These are phyloP conservation scores for Hofmannophila pseudospretella DNA, from an alignment of 2,888 invertebrate genomes.

Conservation along the genomic window DNA sequence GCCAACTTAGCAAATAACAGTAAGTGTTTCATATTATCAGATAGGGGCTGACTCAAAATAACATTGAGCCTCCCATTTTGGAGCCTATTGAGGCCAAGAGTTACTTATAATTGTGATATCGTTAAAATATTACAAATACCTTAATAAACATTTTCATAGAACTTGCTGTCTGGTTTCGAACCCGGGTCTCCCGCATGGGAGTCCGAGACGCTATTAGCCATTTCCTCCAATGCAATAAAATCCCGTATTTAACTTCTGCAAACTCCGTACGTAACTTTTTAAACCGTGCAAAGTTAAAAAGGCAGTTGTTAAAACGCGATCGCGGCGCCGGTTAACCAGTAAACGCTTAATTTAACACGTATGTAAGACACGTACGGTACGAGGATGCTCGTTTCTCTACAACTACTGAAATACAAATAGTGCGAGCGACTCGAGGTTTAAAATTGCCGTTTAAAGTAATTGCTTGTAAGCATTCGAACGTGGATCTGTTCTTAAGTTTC, in stretches of 20 bases:
- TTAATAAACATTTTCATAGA: too few species aligned
- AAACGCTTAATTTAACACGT: slow-evolving; percentile 1
- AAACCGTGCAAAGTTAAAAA: background rate
- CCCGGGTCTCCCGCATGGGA: too few species aligned
- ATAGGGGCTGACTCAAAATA: too few species aligned
- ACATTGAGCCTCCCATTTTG: too few species aligned
- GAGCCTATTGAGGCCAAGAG: too few species aligned
- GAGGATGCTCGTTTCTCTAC: background rate
- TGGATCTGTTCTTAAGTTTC: background rate
- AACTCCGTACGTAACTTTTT: background rate
- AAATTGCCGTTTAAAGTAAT: background rate
- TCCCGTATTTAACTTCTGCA: background rate
- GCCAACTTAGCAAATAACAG: too few species aligned
- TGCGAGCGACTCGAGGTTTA: background rate
- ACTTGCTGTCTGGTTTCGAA: too few species aligned
- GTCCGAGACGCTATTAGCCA: too few species aligned
- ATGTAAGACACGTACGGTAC: slow-evolving; percentile 2
- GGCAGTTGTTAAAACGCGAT: slow-evolving; percentile 1
- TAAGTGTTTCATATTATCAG: too few species aligned
- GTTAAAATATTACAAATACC: too few species aligned
- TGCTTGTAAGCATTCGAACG: background rate
- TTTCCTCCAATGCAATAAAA: too few species aligned
- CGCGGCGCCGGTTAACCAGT: background rate
- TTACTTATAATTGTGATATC: too few species aligned
- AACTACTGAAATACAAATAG: background rate